These are phyloP conservation scores for Formicarius rufipectus DNA, from an alignment of 2,113 vertebrate species.

Conservation along the genomic window DNA sequence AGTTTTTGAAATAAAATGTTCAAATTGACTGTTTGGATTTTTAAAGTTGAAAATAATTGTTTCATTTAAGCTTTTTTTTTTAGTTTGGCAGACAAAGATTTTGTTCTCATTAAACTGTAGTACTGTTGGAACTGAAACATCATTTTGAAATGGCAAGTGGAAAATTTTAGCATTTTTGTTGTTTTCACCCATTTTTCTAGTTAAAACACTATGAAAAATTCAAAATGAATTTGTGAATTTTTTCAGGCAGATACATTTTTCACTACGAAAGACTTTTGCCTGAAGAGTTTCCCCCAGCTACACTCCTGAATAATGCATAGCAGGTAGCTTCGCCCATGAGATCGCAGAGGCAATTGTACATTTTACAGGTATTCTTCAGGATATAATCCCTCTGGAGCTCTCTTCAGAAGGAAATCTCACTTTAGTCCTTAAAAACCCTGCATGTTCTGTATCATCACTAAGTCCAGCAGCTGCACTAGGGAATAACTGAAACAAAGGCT, in stretches of 20 bases:
- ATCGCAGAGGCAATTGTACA: neutral
- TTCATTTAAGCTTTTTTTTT: neutral
- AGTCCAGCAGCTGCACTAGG: neutral
- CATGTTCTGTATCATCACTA: neutral
- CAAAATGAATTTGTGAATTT: neutral
- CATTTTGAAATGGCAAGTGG: neutral
- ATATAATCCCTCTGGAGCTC: neutral
- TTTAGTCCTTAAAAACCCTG: neutral
- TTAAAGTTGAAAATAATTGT: neutral
- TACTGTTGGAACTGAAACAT: neutral
- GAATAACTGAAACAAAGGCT: neutral
- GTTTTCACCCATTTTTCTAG: neutral
- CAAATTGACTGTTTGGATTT: neutral
- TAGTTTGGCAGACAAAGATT: neutral
- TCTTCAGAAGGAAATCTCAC: neutral
- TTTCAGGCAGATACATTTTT: neutral
- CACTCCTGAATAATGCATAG: neutral
- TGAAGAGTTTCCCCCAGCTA: neutral
- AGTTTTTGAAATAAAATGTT: neutral
- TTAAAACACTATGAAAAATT: neutral
- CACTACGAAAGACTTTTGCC: neutral
- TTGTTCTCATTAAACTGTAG: neutral
- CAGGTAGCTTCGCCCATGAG: neutral
- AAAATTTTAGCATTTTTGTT: neutral
- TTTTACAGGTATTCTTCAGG: neutral